A percentile compares a stretch with the other conserved stretches of the same genome.
Evolutionary conservation across 2,888 invertebrate genomes (phyloP).

Genomic region (Chouioia cunea): DNA sequence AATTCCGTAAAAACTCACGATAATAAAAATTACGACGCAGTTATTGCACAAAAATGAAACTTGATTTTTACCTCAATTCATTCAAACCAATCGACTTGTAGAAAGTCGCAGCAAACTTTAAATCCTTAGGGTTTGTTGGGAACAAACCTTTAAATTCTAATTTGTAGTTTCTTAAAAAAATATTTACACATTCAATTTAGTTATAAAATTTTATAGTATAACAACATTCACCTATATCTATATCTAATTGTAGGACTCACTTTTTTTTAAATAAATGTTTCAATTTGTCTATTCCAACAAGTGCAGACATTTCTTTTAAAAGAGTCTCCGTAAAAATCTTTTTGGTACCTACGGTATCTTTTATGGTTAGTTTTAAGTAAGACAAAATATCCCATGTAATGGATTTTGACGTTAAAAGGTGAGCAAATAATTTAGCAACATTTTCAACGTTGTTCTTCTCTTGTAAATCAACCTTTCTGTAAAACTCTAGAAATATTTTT

Average conservation of each 20-base stretch:
- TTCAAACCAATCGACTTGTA: slow-evolving; percentile 37
- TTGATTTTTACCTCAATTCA: slow-evolving; percentile 28
- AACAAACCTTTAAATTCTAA: slow-evolving; percentile 30
- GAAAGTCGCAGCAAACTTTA: slow-evolving; percentile 28
- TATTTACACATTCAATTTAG: neutral
- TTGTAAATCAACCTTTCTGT: slow-evolving; percentile 27
- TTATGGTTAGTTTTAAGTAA: slow-evolving; percentile 28
- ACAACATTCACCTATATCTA: neutral
- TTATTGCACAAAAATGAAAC: neutral
- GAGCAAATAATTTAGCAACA: slow-evolving; percentile 36
- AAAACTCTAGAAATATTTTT: slow-evolving; percentile 33
- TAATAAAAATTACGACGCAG: neutral
- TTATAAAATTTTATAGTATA: neutral
- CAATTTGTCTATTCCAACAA: slow-evolving; percentile 26
- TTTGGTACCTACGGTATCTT: slow-evolving; percentile 15
- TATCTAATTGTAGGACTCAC: slow-evolving; percentile 4
- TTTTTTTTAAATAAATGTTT: slow-evolving; percentile 28
- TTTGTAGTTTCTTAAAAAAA: slow-evolving; percentile 32
- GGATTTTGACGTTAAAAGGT: slow-evolving; percentile 32
- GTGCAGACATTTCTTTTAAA: slow-evolving; percentile 30
- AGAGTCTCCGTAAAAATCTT: slow-evolving; percentile 39
- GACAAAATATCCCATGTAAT: slow-evolving; percentile 38
- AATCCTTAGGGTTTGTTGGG: slow-evolving; percentile 31
- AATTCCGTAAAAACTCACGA: neutral
- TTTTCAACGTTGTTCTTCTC: slow-evolving; percentile 40